A percentile compares a stretch with the other conserved stretches of the same genome.
Conservation (phyloP, 2,113 vertebrate genomes). For the Uria lomvia region DNA sequence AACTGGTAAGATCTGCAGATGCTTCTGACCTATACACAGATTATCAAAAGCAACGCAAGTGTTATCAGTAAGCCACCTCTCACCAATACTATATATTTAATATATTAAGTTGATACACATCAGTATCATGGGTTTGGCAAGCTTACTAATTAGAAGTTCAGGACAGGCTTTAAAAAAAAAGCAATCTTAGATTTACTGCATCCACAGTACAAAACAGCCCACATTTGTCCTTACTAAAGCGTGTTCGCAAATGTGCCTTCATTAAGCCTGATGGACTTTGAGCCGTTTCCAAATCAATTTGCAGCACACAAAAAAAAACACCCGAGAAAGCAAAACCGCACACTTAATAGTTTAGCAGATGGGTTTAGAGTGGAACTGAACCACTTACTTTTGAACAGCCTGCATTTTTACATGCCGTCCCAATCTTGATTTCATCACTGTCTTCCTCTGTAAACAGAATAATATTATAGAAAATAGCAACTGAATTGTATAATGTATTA, state of each 20-base stretch:
- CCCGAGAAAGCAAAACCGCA: not conserved
- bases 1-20: not conserved
- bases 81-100: not conserved
- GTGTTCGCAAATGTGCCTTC: not conserved
- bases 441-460: slow-evolving; percentile 82
- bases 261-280: not conserved
- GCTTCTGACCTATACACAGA: not conserved
- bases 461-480: not conserved
- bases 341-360: not conserved
- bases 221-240: no score
- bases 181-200: not conserved
- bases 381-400: slow-evolving; percentile 88
- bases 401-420: slow-evolving; percentile 91
- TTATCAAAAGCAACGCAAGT: not conserved
- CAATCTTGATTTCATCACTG: slow-evolving; percentile 87
- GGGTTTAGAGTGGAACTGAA: not conserved
- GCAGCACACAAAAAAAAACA: not conserved
- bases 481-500: not conserved
- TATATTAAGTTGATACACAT: not conserved
- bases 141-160: not conserved
- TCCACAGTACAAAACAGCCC: not conserved
- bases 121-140: not conserved
- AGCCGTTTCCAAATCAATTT: not conserved
- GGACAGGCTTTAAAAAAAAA: not conserved
- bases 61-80: not conserved